Base-by-base conservation (phyloP, 2,113 vertebrate species). In the Cavia porcellus region DNA sequence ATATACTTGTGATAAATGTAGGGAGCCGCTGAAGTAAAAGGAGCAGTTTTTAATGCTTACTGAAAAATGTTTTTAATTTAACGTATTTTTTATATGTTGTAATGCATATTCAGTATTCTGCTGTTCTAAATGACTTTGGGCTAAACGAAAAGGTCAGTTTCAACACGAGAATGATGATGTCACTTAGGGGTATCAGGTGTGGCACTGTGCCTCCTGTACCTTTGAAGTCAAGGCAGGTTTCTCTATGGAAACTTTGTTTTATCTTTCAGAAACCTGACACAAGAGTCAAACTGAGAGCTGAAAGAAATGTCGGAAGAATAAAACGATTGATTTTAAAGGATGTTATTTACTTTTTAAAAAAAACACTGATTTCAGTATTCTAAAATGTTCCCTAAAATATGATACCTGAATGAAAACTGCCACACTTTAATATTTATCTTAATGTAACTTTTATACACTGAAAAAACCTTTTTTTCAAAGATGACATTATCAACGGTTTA, bases 381-480 rank as follows among this genome's bases (percentile, higher is more conserved):
- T 91, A 1, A 66, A 95, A 96, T 64, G 74, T 61, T 94, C 72
- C 88, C 90, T 42, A 75, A 90, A 96, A 92, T 0, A 86, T 25
- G 86, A 38, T 45, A 61, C 94, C 96, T 91, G 81, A 94, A 91
- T n/a, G 50, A 82, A 84, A 5, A 96, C 64, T 38, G 52, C 3
- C 70, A 95, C 2, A 6, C 96, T 97, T 86, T 97, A 97, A 96
- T 93, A 52, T 96, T 96, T 98, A 89, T 96, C 75, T 94, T 97
- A 97, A 96, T 77, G 25, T 84, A 98, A 96, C 22, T 95, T 96
- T 97, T 74, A 93, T 91, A 97, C 10, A 50, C 20, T 93, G 50
- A 95, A 95, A 89, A 96, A 95, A 86, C 5, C 45, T 91, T 95
- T 57, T 57, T 94, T 57, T 95, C 81, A 75, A 97, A 83, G 9